Conservation (phyloP, 2,113 vertebrate genomes). For the Malaclemys terrapin region DNA sequence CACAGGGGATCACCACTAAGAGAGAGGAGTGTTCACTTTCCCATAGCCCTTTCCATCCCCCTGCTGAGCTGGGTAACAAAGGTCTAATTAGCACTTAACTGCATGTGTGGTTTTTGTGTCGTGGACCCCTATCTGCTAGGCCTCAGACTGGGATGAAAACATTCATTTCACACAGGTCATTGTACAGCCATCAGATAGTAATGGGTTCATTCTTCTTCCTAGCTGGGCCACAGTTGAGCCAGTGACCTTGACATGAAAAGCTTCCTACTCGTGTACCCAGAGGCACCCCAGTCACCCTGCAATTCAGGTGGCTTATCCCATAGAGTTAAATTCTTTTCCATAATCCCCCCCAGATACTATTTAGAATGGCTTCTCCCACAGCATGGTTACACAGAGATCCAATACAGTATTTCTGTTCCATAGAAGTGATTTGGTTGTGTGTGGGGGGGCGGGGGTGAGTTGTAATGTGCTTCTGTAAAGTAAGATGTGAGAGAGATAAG, state of each 20-base stretch:
- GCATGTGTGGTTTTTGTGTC: background rate
- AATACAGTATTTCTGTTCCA: background rate
- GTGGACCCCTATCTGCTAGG: background rate
- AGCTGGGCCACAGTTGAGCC: background rate
- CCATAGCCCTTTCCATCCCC: rapidly evolving
- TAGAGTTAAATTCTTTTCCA: background rate
- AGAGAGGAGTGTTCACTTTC: background rate
- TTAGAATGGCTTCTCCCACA: background rate
- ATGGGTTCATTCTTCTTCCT: background rate
- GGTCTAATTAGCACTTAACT: background rate
- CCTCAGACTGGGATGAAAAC: background rate
- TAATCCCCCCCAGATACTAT: background rate
- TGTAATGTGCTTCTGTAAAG: too few species aligned
- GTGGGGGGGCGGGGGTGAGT: background rate
- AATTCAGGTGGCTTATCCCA: background rate
- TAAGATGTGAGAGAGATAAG: background rate
- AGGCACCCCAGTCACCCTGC: background rate
- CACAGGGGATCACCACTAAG: rapidly evolving
- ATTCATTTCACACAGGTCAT: background rate
- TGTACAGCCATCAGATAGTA: background rate
- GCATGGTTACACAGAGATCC: background rate
- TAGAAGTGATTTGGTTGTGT: background rate
- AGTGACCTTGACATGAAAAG: background rate
- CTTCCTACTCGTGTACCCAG: background rate
- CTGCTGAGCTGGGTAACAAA: background rate